Evolutionary conservation across 2,113 vertebrate species (phyloP).

Genomic region (Lamprologus callipterus): DNA sequence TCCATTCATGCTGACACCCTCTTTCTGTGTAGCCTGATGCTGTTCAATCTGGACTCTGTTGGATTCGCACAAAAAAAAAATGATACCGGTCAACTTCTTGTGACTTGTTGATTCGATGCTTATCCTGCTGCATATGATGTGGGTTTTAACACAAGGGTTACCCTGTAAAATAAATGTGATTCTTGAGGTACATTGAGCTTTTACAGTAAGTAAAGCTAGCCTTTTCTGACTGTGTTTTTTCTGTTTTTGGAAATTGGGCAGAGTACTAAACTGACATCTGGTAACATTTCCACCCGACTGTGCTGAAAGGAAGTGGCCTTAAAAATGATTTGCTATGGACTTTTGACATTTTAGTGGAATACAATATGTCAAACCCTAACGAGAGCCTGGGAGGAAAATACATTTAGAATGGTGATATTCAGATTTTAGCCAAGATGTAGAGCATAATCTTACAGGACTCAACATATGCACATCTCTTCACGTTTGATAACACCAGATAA

Average conservation of each 20-base stretch:
- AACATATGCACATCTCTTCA: not conserved
- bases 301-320: not conserved
- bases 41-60: not conserved
- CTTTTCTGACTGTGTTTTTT: not conserved
- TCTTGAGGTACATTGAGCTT: not conserved
- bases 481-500: not conserved
- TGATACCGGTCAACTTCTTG: not conserved
- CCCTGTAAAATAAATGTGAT: not conserved
- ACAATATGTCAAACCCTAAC: not conserved
- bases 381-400: not conserved
- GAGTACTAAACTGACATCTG: not conserved
- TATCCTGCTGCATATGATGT: not conserved
- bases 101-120: conserved; percentile 38
- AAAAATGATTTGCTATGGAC: not conserved
- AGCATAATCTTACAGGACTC: not conserved
- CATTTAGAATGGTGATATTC: not conserved
- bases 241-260: not conserved
- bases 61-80: not conserved
- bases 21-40: not conserved
- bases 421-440: not conserved
- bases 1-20: not conserved
- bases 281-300: not conserved
- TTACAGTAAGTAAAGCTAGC: not conserved
- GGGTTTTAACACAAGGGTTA: not conserved
- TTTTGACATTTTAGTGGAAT: not conserved